Conservation (phyloP, 2,113 vertebrate genomes). For the Grus americana region DNA sequence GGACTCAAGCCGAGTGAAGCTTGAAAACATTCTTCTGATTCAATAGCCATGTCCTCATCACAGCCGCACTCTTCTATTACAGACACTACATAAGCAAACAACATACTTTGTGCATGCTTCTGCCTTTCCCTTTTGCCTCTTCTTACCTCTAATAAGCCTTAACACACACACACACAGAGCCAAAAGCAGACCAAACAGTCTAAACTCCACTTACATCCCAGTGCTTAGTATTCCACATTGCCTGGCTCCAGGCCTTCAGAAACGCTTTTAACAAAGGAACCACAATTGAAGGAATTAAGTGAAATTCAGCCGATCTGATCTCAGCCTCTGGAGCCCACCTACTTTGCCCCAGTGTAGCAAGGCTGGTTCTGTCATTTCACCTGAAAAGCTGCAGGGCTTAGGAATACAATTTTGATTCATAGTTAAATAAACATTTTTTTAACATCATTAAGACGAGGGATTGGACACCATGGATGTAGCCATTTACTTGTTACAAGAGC, state of each 20-base stretch:
- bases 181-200: background rate
- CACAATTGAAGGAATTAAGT: constrained; percentile 12
- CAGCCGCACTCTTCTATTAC: background rate
- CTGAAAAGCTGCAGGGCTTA: constrained; percentile 23
- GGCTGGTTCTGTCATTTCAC: constrained; percentile 20
- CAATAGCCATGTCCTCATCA: background rate
- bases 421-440: constrained; percentile 49
- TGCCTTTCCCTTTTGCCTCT: background rate
- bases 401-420: constrained; percentile 25
- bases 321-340: constrained; percentile 51
- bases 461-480: constrained; percentile 3
- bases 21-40: background rate
- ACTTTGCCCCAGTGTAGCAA: background rate
- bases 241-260: constrained; percentile 16
- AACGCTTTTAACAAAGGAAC: constrained; percentile 36
- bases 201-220: background rate
- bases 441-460: background rate
- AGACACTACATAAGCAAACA: background rate
- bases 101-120: background rate
- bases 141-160: background rate
- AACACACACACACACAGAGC: background rate
- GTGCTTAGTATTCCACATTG: background rate
- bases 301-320: background rate
- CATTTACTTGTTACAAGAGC: constrained; percentile 32
- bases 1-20: background rate